Base-by-base conservation (phyloP, 2,113 vertebrate genomes). In the Bagarius yarrelli region DNA sequence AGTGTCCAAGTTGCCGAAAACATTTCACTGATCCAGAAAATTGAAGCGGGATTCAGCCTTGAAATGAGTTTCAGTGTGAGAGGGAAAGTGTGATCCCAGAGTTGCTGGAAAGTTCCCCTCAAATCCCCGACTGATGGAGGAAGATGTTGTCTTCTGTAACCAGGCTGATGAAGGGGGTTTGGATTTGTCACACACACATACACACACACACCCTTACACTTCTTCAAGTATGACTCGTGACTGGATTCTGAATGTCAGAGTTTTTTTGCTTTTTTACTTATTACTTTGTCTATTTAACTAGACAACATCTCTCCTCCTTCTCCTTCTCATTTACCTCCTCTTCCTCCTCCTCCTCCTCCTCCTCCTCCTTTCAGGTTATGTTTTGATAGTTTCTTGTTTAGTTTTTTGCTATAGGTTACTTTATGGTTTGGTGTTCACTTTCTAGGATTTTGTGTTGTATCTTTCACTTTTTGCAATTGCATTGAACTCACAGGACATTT, bases 41-140 rank as follows among this genome's bases (percentile, higher is more conserved):
- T 96, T 96, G 94, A 94, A 94, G 93, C 94, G 88, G 11, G 94
- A 93, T 93, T 93, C 92, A 93, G 91, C 93, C 94, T 96, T 96
- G 95, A 96, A 96, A 96, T 96, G 94, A 96, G 93, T 94, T 94
- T 93, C 94, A 95, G 95, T 95, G 94, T 95, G 95, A 95, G 95
- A 95, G 93, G 89, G 91, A 94, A 94, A 40, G 36, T 91, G 87
- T 92, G 93, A 95, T 93, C 90, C 91, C 75, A 84, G 86, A 90
- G 87, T 90, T 88, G 84, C 88, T 88, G 87, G 90, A 91, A 94
- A 92, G 9, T 11, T 47, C 36, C 11, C 44, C 44, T 47, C 27
- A 36, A 25, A 23, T n/a, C 56, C 56, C 23, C 36, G 34, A 40
- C 71, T 74, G 52, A 57, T 74, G 71, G 27, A 92, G 89, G 82